A percentile compares a stretch with the other conserved stretches of the same genome.
Conservation (phyloP, 2,113 vertebrate genomes). For the Prunella fulvescens region DNA sequence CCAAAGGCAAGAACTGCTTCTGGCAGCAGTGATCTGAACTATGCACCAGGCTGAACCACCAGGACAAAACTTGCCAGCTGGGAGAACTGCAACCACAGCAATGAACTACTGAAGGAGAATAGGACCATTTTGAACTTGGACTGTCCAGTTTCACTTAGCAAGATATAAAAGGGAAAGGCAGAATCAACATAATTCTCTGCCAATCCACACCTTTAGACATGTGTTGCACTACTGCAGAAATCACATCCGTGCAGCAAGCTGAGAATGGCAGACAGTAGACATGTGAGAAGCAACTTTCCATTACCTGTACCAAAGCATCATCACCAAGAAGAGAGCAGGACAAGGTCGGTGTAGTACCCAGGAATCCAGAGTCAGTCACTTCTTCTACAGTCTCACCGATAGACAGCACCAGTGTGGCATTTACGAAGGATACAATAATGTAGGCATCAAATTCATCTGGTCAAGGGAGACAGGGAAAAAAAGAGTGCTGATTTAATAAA, state of each 20-base stretch:
- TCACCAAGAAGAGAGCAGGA: conserved; percentile 96
- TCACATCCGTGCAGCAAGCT: accelerated
- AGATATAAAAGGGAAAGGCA: not conserved
- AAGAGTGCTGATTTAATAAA: conserved; percentile 26
- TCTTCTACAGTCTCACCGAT: conserved; percentile 99
- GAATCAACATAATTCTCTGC: not conserved
- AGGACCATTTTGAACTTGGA: not conserved
- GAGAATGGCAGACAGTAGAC: not conserved
- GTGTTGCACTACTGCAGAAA: not conserved
- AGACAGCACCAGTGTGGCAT: conserved; percentile 93
- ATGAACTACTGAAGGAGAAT: not conserved
- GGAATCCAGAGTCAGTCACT: conserved; percentile 96
- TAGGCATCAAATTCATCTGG: conserved; percentile 98
- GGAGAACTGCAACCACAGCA: not conserved
- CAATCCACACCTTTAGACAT: not conserved
- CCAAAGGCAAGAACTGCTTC: not conserved
- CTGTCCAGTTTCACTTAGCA: not conserved
- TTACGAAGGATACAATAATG: conserved; percentile 99
- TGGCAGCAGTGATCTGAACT: not conserved
- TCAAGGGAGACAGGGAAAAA: conserved; percentile 26
- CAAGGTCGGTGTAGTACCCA: conserved; percentile 95
- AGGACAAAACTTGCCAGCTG: accelerated
- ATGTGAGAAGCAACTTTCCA: not conserved
- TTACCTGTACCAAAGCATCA: conserved; percentile 95
- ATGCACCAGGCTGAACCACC: not conserved